phyloP scores from a whole-genome alignment of 2,797 vertebrate species.

The Gymnodraco acuticeps region DNA sequence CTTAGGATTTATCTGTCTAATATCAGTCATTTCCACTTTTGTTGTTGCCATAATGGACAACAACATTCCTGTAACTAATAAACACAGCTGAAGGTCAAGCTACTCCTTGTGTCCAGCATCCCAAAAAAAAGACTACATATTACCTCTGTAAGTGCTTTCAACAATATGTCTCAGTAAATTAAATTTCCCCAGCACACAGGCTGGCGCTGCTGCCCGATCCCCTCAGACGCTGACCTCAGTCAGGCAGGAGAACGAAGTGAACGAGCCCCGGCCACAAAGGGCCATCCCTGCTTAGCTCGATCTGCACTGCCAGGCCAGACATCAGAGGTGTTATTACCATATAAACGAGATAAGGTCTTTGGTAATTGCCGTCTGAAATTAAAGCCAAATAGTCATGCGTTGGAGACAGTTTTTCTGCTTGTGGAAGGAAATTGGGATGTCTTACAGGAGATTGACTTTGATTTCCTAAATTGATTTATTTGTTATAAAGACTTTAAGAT shows the following conservation, averaged over 20 bases:
- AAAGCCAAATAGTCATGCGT: slow-evolving; percentile 67
- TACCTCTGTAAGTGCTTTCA: slow-evolving; percentile 58
- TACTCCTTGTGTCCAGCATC: slow-evolving; percentile 25
- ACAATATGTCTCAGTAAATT: slow-evolving; percentile 73
- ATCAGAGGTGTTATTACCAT: slow-evolving; percentile 83
- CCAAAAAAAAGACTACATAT: slow-evolving; percentile 59
- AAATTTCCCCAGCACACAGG: slow-evolving; percentile 34
- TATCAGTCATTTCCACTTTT: slow-evolving; percentile 2
- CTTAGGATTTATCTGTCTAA: slow-evolving; percentile 1
- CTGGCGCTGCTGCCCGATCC: slow-evolving; percentile 47
- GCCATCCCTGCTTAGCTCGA: slow-evolving; percentile 60
- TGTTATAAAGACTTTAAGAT: not conserved
- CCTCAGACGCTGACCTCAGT: slow-evolving; percentile 66
- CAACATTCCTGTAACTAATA: slow-evolving; percentile 48
- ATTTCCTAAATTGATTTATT: slow-evolving; percentile 21
- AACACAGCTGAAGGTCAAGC: slow-evolving; percentile 61
- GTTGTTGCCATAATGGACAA: slow-evolving; percentile 21
- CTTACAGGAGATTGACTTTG: slow-evolving; percentile 38
- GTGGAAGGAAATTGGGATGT: slow-evolving; percentile 50
- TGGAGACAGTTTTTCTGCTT: slow-evolving; percentile 65
- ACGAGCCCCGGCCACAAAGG: slow-evolving; percentile 64
- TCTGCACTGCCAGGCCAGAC: slow-evolving; percentile 64
- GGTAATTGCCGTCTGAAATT: slow-evolving; percentile 82
- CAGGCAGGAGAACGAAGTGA: slow-evolving; percentile 65
- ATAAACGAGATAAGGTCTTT: slow-evolving; percentile 85